Conservation (phyloP, 2,797 vertebrate genomes). For the Paedocypris micromegethes region DNA sequence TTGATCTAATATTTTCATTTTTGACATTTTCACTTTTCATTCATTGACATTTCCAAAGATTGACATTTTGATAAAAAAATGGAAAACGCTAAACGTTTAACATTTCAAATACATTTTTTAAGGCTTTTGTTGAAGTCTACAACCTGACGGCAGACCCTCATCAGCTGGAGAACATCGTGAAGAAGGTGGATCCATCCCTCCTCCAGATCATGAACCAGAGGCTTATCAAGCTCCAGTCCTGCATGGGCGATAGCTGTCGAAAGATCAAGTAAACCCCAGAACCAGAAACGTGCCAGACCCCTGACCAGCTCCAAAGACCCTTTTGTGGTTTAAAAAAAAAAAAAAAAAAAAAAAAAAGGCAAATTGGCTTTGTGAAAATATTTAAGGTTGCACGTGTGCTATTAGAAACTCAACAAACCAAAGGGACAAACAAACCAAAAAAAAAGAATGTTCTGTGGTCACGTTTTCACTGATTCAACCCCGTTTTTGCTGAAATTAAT, state of each 20-base stretch:
- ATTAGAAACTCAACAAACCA: neutral
- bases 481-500: no score
- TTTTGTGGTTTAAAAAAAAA: neutral
- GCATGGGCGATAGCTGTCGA: constrained; percentile 61
- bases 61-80: no score
- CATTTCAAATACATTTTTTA: no score
- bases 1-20: no score
- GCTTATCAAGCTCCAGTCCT: constrained; percentile 75
- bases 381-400: neutral
- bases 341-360: neutral
- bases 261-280: constrained; percentile 34
- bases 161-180: constrained; percentile 76
- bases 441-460: no score
- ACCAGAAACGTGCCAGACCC: constrained; percentile 11
- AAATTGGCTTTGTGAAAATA: neutral
- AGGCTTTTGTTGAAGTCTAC: constrained; percentile 75
- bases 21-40: no score
- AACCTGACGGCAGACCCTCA: constrained; percentile 68
- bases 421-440: no score
- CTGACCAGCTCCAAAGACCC: neutral
- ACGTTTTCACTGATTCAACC: no score
- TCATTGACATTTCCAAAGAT: no score
- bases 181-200: constrained; percentile 69
- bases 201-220: constrained; percentile 75
- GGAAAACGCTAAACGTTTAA: no score